These are phyloP conservation scores for Ganaspis brasiliensis DNA, from an alignment of 2,888 invertebrate genomes.

Conservation along the genomic window DNA sequence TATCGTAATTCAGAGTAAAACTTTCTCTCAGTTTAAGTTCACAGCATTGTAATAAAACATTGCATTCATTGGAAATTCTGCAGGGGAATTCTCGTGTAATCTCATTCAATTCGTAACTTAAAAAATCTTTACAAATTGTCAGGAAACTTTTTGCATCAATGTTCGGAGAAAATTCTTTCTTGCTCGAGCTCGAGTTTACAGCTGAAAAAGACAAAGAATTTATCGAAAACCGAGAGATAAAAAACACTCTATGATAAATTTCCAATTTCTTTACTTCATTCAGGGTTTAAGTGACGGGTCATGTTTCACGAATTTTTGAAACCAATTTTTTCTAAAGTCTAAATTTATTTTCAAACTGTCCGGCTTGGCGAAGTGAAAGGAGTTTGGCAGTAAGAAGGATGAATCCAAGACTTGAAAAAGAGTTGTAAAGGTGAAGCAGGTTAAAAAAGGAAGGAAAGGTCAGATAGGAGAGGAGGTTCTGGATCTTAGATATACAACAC, in stretches of 20 bases:
- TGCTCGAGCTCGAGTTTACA: background rate
- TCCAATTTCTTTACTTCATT: background rate
- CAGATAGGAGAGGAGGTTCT: constrained; percentile 48
- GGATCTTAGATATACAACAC: constrained; percentile 70
- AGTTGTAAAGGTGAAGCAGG: background rate
- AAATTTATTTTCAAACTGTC: background rate
- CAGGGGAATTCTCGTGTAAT: background rate
- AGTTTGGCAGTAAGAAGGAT: background rate
- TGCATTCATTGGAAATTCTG: constrained; percentile 6
- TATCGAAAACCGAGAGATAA: background rate
- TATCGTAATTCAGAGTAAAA: background rate
- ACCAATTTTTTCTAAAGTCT: background rate
- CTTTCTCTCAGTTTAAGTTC: background rate
- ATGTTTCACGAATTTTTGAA: background rate
- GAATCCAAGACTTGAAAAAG: background rate
- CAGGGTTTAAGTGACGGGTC: background rate
- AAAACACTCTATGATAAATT: background rate
- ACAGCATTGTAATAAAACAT: constrained; percentile 3
- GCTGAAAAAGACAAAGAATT: background rate
- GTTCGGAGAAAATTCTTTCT: background rate
- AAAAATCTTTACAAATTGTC: constrained; percentile 15
- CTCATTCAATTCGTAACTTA: constrained; percentile 16
- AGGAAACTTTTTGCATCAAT: background rate
- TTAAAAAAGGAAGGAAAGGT: background rate
- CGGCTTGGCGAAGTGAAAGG: background rate